A percentile compares a stretch with the other conserved stretches of the same genome.
Conservation (phyloP, 2,113 vertebrate species). For the Artemisiospiza belli region DNA sequence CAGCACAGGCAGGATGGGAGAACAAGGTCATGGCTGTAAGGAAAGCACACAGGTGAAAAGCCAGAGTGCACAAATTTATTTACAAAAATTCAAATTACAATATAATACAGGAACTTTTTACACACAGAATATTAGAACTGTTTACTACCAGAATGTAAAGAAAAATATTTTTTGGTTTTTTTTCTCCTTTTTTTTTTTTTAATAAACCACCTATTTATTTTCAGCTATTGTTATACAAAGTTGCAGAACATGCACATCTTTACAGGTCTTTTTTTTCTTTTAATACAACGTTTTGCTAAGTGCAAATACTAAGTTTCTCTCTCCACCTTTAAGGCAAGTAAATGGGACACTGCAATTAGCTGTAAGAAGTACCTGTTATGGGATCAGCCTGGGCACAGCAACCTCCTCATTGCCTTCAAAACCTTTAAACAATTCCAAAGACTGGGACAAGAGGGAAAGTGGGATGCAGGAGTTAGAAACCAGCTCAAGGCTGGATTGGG, state of each 20-base stretch:
- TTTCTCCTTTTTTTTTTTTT: not conserved
- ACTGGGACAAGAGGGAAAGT: not conserved
- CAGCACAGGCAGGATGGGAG: not conserved
- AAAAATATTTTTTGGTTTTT: constrained; percentile 55
- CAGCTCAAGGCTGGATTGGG: not conserved
- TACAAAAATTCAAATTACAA: constrained; percentile 80
- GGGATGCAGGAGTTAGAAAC: not conserved
- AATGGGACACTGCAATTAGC: constrained; percentile 30
- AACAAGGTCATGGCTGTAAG: accelerated
- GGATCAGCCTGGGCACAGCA: not conserved
- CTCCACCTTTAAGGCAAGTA: constrained; percentile 84
- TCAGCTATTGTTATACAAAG: constrained; percentile 74
- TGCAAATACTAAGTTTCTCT: constrained; percentile 79
- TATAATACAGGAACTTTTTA: constrained; percentile 81
- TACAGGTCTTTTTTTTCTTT: constrained; percentile 33
- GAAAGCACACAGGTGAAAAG: not conserved
- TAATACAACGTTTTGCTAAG: constrained; percentile 68
- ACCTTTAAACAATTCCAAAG: not conserved
- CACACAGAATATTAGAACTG: constrained; percentile 70
- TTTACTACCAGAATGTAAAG: constrained; percentile 73
- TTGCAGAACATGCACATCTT: constrained; percentile 73
- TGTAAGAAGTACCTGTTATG: constrained; percentile 4
- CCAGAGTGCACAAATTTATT: constrained; percentile 76
- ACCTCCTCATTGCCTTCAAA: not conserved
- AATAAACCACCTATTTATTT: constrained; percentile 70